Percentiles rank a stretch among this genome's conserved stretches.
Evolutionary conservation across 2,888 invertebrate species (phyloP).

Genomic region (Spialia ferax): DNA sequence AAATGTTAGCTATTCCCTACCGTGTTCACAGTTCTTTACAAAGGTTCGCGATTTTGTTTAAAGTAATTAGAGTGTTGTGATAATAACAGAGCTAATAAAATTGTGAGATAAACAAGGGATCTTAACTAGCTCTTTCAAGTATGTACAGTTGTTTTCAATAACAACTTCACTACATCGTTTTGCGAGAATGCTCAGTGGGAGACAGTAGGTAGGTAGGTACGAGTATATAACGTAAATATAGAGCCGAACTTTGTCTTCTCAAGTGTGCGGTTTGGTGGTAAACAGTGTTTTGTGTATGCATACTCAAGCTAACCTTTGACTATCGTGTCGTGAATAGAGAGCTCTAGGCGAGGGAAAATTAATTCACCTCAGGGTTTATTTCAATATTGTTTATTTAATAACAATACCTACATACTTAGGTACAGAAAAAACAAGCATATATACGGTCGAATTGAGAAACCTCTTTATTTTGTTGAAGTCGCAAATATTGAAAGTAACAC

Average conservation of each 20-base stretch:
- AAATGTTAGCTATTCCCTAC: no score
- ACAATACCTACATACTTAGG: no score
- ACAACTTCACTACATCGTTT: neutral
- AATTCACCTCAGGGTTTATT: neutral
- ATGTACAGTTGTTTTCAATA: neutral
- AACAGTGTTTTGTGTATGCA: conserved; percentile 10
- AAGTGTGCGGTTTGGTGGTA: conserved; percentile 3
- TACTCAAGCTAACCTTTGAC: conserved; percentile 4
- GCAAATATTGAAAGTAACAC: no score
- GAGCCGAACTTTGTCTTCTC: conserved; percentile 2
- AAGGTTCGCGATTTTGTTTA: no score
- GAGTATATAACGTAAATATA: neutral
- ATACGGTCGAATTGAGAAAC: no score
- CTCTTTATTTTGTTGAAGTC: no score
- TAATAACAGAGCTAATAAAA: neutral
- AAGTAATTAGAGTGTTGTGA: no score
- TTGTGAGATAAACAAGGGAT: neutral
- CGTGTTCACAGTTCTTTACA: no score
- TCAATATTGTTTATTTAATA: neutral
- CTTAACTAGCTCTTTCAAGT: neutral
- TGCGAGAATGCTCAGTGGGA: neutral
- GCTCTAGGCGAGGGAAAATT: conserved; percentile 1
- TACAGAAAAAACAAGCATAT: no score
- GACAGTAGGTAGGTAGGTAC: neutral
- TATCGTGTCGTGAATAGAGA: neutral